Conservation (phyloP, 2,797 vertebrate species). For the Onychomys arenicola region DNA sequence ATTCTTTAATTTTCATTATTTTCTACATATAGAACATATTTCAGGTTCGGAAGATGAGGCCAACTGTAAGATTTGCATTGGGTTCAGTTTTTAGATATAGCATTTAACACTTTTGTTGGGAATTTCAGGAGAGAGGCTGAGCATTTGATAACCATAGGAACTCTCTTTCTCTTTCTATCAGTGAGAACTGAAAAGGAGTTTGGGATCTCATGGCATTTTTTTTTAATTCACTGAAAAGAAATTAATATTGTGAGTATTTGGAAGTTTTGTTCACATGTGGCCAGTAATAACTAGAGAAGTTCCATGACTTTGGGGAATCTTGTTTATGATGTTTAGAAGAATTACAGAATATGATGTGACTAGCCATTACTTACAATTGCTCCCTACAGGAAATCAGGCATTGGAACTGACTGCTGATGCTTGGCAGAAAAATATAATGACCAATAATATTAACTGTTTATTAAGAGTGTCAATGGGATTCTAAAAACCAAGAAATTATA, state of each 20-base stretch:
- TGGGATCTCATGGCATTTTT: background rate
- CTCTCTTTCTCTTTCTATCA: conserved; percentile 35
- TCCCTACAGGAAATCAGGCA: background rate
- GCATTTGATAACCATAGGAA: conserved; percentile 7
- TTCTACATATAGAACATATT: conserved; percentile 52
- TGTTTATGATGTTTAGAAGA: background rate
- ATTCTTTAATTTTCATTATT: conserved; percentile 46
- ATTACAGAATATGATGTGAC: background rate
- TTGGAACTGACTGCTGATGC: background rate
- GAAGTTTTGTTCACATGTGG: background rate
- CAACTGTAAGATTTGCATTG: background rate
- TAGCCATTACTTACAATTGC: background rate
- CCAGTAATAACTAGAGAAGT: background rate
- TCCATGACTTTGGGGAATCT: background rate
- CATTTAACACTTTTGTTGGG: conserved; percentile 60
- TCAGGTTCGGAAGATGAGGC: conserved; percentile 48
- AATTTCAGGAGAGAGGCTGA: background rate
- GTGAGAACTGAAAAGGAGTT: conserved; percentile 21
- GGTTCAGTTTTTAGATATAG: conserved; percentile 41
- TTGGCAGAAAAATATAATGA: background rate
- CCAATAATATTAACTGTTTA: background rate
- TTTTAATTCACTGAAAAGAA: conserved; percentile 29
- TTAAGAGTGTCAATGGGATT: background rate
- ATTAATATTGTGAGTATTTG: conserved; percentile 10
- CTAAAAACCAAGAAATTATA: background rate